A percentile compares a stretch with the other conserved stretches of the same genome.
These are phyloP conservation scores for crab-eating macaque (Macaca fascicularis) DNA, from an alignment of 2,113 vertebrate genomes.

Conservation along the genomic window T2T-MFA8v1.1 NC_088395.1:101060001-101060500, in stretches of 20 bases:
- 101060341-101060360: neutral
- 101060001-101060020: neutral
- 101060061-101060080: neutral
- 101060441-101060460: neutral
- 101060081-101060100: neutral
- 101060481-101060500: too few species aligned
- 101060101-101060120: neutral
- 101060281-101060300: neutral
- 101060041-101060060: neutral
- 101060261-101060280: neutral
- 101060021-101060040: neutral
- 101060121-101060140: neutral
- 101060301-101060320: neutral
- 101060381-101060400: neutral
- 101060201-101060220: neutral
- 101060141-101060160: neutral
- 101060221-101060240: neutral
- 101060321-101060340: neutral
- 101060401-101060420: neutral
- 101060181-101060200: neutral
- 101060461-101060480: too few species aligned
- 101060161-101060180: neutral
- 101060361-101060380: neutral
- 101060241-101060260: neutral
- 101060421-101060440: neutral